A percentile compares a stretch with the other conserved stretches of the same genome.
These are phyloP conservation scores for Euura lappo DNA, from an alignment of 1,140 invertebrate species.

Conservation along the genomic window DNA sequence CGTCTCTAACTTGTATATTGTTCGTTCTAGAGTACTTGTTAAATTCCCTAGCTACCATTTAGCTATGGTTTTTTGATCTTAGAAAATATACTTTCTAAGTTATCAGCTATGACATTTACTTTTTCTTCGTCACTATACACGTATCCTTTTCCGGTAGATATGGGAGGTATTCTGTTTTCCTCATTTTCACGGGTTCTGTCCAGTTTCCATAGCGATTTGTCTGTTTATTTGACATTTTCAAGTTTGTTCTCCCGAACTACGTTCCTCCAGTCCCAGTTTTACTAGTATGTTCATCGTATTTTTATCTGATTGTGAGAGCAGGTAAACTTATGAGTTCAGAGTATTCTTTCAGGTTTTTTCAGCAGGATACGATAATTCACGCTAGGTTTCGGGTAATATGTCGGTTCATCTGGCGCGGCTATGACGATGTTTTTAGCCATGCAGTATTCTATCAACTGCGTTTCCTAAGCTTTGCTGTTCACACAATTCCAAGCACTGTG, in stretches of 20 bases:
- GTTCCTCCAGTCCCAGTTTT: neutral
- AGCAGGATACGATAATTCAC: no score
- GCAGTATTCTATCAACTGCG: neutral
- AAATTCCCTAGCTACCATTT: neutral
- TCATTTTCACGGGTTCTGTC: neutral
- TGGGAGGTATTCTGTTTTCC: neutral
- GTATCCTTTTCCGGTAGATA: neutral
- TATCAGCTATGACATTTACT: neutral
- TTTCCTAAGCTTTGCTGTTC: neutral
- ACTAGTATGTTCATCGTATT: no score
- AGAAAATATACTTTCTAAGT: neutral
- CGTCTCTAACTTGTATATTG: neutral
- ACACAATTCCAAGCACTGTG: neutral
- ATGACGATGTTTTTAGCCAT: neutral
- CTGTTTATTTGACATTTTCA: neutral
- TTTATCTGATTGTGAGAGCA: no score
- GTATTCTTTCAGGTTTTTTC: no score
- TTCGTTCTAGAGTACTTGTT: neutral
- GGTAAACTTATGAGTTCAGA: no score
- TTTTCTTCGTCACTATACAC: neutral
- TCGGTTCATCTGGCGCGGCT: neutral
- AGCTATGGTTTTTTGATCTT: neutral
- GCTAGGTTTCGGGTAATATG: neutral
- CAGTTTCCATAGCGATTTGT: neutral
- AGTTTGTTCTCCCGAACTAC: neutral